Base-by-base conservation (phyloP, 2,888 invertebrate species). In the Lasioglossum figueresi region DNA sequence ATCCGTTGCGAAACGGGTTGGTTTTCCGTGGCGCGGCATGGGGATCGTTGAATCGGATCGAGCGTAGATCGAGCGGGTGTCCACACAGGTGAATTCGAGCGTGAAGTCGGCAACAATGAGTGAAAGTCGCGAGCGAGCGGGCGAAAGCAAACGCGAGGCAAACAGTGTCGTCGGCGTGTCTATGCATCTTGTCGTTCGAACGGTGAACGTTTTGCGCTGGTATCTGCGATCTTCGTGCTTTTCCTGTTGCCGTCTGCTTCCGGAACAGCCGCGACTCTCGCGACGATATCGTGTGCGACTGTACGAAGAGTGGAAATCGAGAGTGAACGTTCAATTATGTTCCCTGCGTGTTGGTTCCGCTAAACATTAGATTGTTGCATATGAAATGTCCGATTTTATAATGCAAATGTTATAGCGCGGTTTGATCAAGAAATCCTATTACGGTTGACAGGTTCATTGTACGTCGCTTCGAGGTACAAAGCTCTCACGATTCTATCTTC, bases 81-180 rank as follows among this genome's bases (percentile, higher is more conserved):
- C 85, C 85, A 78, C 76, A 23, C 68, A 48, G 8, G 79, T 66
- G 87, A 88, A 89, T 88, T 88, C 85, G 87, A 85, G 89, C 89
- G 87, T 89, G 85, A 89, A 87, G 76, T 52, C 71, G 79, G 79
- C 79, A 89, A 89, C 89, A 89, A 89, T 89, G 88, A 89, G 89
- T 80, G 89, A 89, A 89, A 89, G 89, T 89, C 66, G 37, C 68
- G 52, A 52, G 52, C 71, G 52, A 52, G 52, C 52, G 48, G 48
- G 82, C 81, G 89, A 89, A 89, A 89, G 89, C 89, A 89, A 89
- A 88, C 85, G 83, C 14, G 86, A 84, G 83, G 84, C 86, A 48
- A 81, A 31, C 71, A 56, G 63, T 75, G 81, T 81, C 76, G 56
- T 75, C 59, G 27, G n/a, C 27, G 27, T n/a, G n/a, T 59, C 56